Evolutionary conservation across 2,888 invertebrate genomes (phyloP), one percentile per base, ranked within the genome.

Genomic region (Athalia circularis): DNA sequence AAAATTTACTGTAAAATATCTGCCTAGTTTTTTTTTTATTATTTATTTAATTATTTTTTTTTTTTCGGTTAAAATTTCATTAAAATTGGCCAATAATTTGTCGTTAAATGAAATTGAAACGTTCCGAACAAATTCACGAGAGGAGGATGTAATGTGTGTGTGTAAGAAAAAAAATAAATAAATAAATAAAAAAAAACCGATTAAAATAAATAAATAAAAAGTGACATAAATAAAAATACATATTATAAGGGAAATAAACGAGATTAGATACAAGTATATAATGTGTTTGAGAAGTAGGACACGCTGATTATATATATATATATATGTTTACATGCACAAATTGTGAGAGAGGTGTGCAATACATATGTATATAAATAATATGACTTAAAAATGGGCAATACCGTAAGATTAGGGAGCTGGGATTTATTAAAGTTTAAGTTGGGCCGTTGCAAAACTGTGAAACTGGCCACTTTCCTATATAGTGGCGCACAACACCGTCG

Each of bases 401-500:
- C 29, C 29, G 29, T 29, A 11, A 47, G 8, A 47, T 72, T 45
- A 59, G 72, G 62, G 48, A 75, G 64, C 8, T 45, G 5, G 43
- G 50, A 15, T 43, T 59, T 48, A 75, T 75, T 75, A 7, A 75
- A 75, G 29, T 29, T 29, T 29, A 29, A 29, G 75, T 64, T 62
- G 15, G 50, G 45, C 52, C 50, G 29, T 75, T 75, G 75, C 75
- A 75, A 75, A 75, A 75, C 75, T 75, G 75, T 59, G 70, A 70
- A 70, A 70, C 70, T 70, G 75, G 62, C 75, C 62, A 29, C 62
- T 75, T 75, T 75, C 45, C 5, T 59, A 15, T 29, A 50, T 29
- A 52, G 9, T 11, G 47, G 13, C 57, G 6, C n/a, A 45, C 72
- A 75, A 75, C 62, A 64, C 50, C 75, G 48, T 15, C 62, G 62